These are phyloP conservation scores for Hippoglossus stenolepis DNA, from an alignment of 2,113 vertebrate genomes.

Conservation along the genomic window DNA sequence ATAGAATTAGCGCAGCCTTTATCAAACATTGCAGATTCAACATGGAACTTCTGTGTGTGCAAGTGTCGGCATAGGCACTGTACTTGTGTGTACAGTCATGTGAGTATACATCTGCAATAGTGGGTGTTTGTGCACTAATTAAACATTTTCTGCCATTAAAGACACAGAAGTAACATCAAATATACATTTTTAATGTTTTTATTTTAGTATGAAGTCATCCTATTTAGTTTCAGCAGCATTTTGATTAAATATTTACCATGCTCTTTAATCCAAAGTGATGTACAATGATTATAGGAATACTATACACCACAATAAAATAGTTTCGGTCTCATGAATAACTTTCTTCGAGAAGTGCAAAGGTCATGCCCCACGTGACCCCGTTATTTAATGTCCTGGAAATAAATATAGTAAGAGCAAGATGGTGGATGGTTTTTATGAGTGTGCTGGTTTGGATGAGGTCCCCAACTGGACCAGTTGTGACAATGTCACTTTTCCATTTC, in stretches of 20 bases:
- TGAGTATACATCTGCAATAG: too few species aligned
- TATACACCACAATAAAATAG: not conserved
- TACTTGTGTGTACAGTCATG: too few species aligned
- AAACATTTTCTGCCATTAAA: too few species aligned
- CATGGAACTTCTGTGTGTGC: not conserved
- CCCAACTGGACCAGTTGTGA: not conserved
- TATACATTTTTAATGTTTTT: too few species aligned
- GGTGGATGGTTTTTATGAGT: not conserved
- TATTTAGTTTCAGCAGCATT: too few species aligned
- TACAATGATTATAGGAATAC: not conserved
- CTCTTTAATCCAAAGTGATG: not conserved
- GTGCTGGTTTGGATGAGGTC: not conserved
- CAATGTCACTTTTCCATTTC: constrained; percentile 14
- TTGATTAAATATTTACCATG: too few species aligned
- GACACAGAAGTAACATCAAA: too few species aligned
- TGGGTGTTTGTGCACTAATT: too few species aligned
- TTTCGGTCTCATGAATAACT: constrained; percentile 13
- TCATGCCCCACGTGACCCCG: not conserved
- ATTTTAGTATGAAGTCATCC: too few species aligned
- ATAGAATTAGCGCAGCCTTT: constrained; percentile 46
- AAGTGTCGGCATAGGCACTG: not conserved
- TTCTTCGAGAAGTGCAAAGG: not conserved
- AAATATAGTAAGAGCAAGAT: not conserved
- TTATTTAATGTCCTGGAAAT: not conserved
- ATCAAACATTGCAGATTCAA: constrained; percentile 46